Base-by-base conservation (phyloP, 2,888 invertebrate genomes). In the Poecilobothrus nobilitatus region DNA sequence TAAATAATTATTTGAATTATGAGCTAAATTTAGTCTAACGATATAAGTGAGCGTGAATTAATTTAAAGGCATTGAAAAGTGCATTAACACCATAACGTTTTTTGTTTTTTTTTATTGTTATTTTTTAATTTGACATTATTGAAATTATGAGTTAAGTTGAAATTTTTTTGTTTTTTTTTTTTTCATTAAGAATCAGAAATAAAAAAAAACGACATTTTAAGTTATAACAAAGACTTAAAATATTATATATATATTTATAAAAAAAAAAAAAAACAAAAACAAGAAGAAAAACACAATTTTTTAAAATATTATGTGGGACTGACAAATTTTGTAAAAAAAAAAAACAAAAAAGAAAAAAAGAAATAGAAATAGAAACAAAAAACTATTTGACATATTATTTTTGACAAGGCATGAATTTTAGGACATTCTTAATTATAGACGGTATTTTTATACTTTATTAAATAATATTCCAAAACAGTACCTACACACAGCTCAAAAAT, bases 381-480 rank as follows among this genome's bases (percentile, higher is more conserved):
- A 34, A 34, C 37, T 5, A 53, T 53, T 53, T 53, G 53, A 53
- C 53, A 53, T n/a, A 53, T 53, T 53, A 18, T 53, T 53, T 53
- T 53, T 53, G 53, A 53, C 53, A 53, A n/a, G 18, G 12, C 9
- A 12, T 6, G 15, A 53, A 12, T 53, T 53, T 53, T 53, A 53
- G 53, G 53, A 53, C 53, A 53, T 53, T 18, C 53, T 53, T 53
- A 53, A 53, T 53, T 53, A 53, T 53, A 53, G 53, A 53, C 53
- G 53, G 53, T 41, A 1, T 41, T 41, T 27, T 27, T 12, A 41
- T 41, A 12, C 41, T 41, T 41, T 41, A 27, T 27, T 27, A 4
- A 27, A 27, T 4, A 27, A 4, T 27, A 27, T 27, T 27, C 27
- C 2, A 27, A 27, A 27, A 27, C 41, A 15, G n/a, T 41, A 41